Percentiles rank a stretch among this genome's conserved stretches.
Evolutionary conservation across 2,797 vertebrate genomes (phyloP).

Genomic region (Brotogeris chrysoptera): DNA sequence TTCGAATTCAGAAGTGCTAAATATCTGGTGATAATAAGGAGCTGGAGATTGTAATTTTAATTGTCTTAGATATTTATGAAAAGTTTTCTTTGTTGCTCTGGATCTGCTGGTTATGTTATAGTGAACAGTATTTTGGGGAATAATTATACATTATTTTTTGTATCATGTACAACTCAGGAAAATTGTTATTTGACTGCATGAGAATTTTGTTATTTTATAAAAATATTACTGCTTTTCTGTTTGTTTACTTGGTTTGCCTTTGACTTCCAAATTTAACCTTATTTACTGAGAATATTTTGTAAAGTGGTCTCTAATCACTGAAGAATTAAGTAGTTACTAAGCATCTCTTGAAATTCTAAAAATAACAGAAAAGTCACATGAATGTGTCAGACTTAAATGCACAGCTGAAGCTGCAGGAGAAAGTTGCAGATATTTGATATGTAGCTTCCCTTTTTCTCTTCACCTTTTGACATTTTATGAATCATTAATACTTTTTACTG

Average conservation of each 20-base stretch:
- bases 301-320: background rate
- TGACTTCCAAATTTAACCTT: constrained; percentile 26
- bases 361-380: background rate
- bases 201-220: background rate
- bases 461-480: background rate
- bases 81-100: background rate
- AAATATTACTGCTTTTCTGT: background rate
- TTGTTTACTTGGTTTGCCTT: constrained; percentile 13
- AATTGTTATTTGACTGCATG: background rate
- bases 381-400: background rate
- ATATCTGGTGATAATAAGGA: background rate
- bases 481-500: background rate
- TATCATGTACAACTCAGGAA: background rate
- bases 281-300: background rate
- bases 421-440: background rate
- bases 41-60: background rate
- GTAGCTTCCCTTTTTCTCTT: background rate
- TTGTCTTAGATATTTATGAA: background rate
- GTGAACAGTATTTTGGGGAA: background rate
- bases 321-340: background rate
- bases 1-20: background rate
- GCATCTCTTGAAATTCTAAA: background rate
- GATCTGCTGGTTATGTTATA: background rate
- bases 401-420: background rate
- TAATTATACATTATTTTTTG: background rate